Conservation (phyloP, 2,888 invertebrate genomes). For the Drosophila atripex region DNA sequence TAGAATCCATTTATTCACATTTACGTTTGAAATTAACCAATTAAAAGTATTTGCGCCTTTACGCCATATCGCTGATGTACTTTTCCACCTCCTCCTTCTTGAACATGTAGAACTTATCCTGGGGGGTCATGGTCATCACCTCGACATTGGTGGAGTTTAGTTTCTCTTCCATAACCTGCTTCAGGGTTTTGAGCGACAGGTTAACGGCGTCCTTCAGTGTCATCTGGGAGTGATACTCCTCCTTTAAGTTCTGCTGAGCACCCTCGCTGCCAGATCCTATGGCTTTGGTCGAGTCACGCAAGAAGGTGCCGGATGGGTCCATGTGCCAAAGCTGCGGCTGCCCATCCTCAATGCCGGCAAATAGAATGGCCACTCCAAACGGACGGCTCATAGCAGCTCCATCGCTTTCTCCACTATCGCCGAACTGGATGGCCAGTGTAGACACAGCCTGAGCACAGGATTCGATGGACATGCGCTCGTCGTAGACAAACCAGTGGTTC, state of each 20-base stretch:
- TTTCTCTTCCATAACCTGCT: conserved; percentile 99
- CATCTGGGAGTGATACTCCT: conserved; percentile 93
- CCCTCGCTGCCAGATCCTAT: conserved; percentile 99
- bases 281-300: conserved; percentile 98
- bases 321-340: conserved; percentile 98
- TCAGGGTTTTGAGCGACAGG: conserved; percentile 91
- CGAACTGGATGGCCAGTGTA: conserved; percentile 99
- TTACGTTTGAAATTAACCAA: conserved; percentile 32
- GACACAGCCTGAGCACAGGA: conserved; percentile 99
- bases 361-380: conserved; percentile 99
- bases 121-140: conserved; percentile 96
- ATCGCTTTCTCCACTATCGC: conserved; percentile 99
- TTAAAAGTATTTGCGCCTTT: conserved; percentile 51
- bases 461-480: conserved; percentile 98
- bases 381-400: conserved; percentile 98
- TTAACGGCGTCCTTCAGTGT: conserved; percentile 96
- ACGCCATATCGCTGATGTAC: conserved; percentile 91
- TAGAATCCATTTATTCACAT: conserved; percentile 75
- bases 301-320: conserved; percentile 99
- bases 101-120: conserved; percentile 94
- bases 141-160: conserved; percentile 98
- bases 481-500: conserved; percentile 99
- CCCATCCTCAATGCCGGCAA: conserved; percentile 95
- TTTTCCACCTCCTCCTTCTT: conserved; percentile 95
- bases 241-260: conserved; percentile 96